Percentiles rank a stretch among this genome's conserved stretches.
Evolutionary conservation across 2,888 invertebrate species (phyloP).

Genomic region (Watsonalla cultraria): DNA sequence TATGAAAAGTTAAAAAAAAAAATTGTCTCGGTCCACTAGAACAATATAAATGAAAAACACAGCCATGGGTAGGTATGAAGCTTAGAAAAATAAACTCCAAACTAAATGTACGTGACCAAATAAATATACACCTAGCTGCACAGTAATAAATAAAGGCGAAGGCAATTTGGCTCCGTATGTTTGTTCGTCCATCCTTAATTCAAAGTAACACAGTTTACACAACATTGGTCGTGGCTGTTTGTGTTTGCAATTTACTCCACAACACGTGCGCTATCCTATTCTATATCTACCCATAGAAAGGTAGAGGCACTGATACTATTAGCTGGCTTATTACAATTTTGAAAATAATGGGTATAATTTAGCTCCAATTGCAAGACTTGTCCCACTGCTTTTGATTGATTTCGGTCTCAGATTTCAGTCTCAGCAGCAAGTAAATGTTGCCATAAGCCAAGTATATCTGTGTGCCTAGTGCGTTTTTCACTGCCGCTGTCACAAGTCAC

Average conservation of each 20-base stretch:
- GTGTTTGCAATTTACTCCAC: constrained; percentile 56
- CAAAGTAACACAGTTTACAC: constrained; percentile 62
- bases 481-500: too few species aligned
- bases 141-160: constrained; percentile 50
- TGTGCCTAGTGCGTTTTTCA: too few species aligned
- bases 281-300: constrained; percentile 19
- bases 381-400: too few species aligned
- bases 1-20: too few species aligned
- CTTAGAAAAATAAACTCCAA: neutral
- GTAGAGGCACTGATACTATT: constrained; percentile 12
- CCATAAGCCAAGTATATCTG: too few species aligned
- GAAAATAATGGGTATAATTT: too few species aligned
- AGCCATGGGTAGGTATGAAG: too few species aligned
- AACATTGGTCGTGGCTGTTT: constrained; percentile 49
- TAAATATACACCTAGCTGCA: constrained; percentile 6
- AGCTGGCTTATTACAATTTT: constrained; percentile 9
- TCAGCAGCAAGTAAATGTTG: too few species aligned
- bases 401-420: too few species aligned
- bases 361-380: too few species aligned
- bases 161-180: constrained; percentile 45
- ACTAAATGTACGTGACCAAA: neutral
- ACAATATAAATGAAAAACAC: too few species aligned
- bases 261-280: constrained; percentile 4
- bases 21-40: too few species aligned
- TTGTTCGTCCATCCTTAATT: constrained; percentile 58